Conservation (phyloP, 2,888 invertebrate species). For the Drosophila prostipennis region DNA sequence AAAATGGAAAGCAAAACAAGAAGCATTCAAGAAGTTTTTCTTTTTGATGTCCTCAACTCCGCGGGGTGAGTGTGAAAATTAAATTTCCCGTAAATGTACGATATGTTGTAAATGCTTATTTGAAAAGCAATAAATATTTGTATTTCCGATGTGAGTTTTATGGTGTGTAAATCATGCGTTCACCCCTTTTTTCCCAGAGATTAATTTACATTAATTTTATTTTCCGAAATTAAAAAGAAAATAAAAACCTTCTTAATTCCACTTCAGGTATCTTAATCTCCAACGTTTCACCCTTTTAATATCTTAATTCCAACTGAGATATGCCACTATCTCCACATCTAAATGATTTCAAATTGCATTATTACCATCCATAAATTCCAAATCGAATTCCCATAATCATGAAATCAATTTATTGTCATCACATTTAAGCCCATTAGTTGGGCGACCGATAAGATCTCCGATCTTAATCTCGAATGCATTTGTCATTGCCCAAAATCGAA, state of each 20-base stretch:
- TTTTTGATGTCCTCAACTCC: conserved; percentile 18
- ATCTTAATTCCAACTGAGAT: conserved; percentile 11
- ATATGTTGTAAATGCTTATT: conserved; percentile 17
- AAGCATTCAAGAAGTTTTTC: conserved; percentile 28
- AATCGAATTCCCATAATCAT: conserved; percentile 29
- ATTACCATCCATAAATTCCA: conserved; percentile 24
- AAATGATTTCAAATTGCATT: conserved; percentile 37
- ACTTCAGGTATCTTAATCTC: conserved; percentile 3
- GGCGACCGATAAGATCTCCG: conserved; percentile 28
- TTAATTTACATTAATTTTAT: neutral
- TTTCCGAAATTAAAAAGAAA: neutral
- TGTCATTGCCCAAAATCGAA: conserved; percentile 25
- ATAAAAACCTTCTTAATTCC: neutral
- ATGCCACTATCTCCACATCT: conserved; percentile 10
- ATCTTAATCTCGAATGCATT: conserved; percentile 40
- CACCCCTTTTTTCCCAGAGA: too few relatives aligned
- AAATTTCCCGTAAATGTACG: conserved; percentile 3
- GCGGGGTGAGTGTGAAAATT: conserved; percentile 7
- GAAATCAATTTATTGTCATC: conserved; percentile 46
- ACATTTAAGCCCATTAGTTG: conserved; percentile 43
- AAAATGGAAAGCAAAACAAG: conserved; percentile 33
- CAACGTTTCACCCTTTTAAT: neutral
- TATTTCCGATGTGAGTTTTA: neutral
- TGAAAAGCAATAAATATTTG: conserved; percentile 4
- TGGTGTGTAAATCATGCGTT: too few relatives aligned